Evolutionary conservation across 2,888 invertebrate species (phyloP), one percentile per base, ranked within the genome.

Genomic region (Eupithecia centaureata): DNA sequence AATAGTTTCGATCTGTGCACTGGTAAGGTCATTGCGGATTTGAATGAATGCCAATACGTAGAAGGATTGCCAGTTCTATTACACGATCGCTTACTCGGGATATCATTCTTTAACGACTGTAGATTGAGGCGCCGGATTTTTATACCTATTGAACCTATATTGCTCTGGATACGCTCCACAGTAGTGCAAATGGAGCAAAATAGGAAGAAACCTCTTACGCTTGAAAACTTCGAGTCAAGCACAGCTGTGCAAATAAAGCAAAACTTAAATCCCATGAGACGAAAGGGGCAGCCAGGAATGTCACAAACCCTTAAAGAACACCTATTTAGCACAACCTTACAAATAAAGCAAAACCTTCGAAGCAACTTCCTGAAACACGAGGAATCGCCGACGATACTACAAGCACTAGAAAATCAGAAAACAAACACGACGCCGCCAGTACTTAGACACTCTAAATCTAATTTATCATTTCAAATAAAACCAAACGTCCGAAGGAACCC

Each of bases 41-140:
- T 63, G 60, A 65, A 63, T 18, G 5, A 28, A 32, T 82, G 82
- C 64, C 72, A 73, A 35, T 68, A 77, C 35, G 72, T 74, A 65
- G 80, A 86, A 72, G 90, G 89, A 1, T 67, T 81, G 8, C 89
- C 89, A 2, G 74, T 89, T 25, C 68, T 89, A 25, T 66, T 85
- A n/a, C 72, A 81, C n/a, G 77, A 77, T 30, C 74, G 76, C 63
- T 73, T 89, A 61, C 63, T 86, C 54, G 86, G 86, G 4, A 77
- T 86, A 13, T 79, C 78, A 38, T 75, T 76, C 18, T 66, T 60
- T 38, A 67, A 69, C n/a, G 65, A 63, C 28, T 81, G 84, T 63
- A 54, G 47, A 63, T 59, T 68, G 30, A 66, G 71, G 28, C 82
- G 84, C 70, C 74, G 73, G 28, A 63, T 72, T 8, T 87, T 85